Base-by-base conservation (phyloP, 2,113 vertebrate genomes). In the crab-eating macaque (Macaca fascicularis) region DNA sequence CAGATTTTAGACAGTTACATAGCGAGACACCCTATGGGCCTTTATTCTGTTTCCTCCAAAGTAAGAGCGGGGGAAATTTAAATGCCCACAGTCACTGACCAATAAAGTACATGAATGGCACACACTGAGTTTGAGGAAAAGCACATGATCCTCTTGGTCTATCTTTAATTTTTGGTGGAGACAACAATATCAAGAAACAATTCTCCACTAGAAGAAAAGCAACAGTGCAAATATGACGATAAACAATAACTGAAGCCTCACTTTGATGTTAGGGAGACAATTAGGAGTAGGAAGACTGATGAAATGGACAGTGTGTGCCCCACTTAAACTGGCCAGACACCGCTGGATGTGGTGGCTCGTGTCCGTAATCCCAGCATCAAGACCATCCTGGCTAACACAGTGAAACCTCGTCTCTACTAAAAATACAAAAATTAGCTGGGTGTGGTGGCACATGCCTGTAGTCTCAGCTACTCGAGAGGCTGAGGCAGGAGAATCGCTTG, bases 11-110 rank as follows among this genome's bases (percentile, higher is more conserved):
- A 22, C 25, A 3, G 5, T 55, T 55, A 35, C 11, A 69, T 17
- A 52, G 9, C 43, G 2, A 10, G 4, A 25, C 25, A 72, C n/a
- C 17, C 4, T 48, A 22, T 7, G 43, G 13, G 81, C 10, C 57
- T 94, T 87, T 79, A 72, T 87, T 91, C 81, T 19, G 38, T 72
- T 76, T 70, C 38, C 20, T 89, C 38, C 82, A 81, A 76, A 64
- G 40, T 22, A 85, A 57, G 48, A 7, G 4, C 35, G 1, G 50
- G n/a, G 8, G 14, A 25, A 17, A 32, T 74, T 61, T 8, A 74
- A 79, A 50, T 52, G 14, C 32, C 45, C 40, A 7, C 1, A 27
- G 78, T 19, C 61, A 35, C 22, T 3, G 86, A 91, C 35, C 48
- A 69, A 11, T 17, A 45, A 0, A 5, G n/a, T 2, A 3, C 9